phyloP scores from a whole-genome alignment of 2,797 vertebrate species.

The Chiroxiphia lanceolata region DNA sequence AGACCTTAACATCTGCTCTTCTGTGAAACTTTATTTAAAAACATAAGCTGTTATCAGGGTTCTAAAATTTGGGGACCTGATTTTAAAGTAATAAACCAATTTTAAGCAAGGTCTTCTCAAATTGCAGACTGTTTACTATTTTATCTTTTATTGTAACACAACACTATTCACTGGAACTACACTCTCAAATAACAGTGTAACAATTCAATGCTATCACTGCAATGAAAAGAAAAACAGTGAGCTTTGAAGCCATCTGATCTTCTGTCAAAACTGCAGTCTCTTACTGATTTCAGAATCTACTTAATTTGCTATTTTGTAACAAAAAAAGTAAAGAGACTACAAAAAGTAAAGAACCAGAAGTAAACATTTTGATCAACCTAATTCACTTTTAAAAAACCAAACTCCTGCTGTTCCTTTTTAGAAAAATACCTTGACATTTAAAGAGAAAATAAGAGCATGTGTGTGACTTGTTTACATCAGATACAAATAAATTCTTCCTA shows the following conservation, averaged over 20 bases:
- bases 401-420: not conserved
- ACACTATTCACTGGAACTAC: not conserved
- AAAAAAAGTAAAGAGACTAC: not conserved
- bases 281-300: not conserved
- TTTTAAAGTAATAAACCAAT: not conserved
- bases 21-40: not conserved
- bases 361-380: conserved; percentile 26
- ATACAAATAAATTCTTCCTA: not conserved
- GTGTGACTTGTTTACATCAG: not conserved
- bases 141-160: not conserved
- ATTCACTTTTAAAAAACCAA: not conserved
- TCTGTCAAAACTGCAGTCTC: not conserved
- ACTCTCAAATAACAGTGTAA: not conserved
- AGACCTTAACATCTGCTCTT: not conserved
- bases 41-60: not conserved
- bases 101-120: not conserved
- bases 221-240: not conserved
- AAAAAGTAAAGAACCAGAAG: not conserved
- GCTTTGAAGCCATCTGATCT: not conserved
- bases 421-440: not conserved
- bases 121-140: not conserved
- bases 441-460: not conserved
- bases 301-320: not conserved
- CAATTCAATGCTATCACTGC: not conserved
- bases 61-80: not conserved